Evolutionary conservation across 2,797 vertebrate genomes (phyloP).

Genomic region (Protosalanx chinensis): DNA sequence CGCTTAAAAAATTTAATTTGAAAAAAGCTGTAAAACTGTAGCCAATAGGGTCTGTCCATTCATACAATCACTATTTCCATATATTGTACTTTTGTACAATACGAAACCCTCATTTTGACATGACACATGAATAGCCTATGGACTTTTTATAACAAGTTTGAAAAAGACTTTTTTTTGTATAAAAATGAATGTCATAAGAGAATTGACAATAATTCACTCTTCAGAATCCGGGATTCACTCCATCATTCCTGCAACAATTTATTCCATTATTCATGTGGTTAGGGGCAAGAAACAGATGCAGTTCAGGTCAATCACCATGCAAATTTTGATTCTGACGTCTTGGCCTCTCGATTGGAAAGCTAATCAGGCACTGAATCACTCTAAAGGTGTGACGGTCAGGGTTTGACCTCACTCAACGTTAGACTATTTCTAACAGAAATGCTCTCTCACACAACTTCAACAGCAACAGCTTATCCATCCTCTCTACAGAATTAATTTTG

Average conservation of each 20-base stretch:
- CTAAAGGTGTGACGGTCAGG: slow-evolving; percentile 17
- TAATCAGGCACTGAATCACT: slow-evolving; percentile 23
- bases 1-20: not conserved
- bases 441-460: not conserved
- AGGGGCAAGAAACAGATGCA: slow-evolving; percentile 11
- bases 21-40: not conserved
- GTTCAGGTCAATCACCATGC: slow-evolving; percentile 17
- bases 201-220: no score
- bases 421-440: not conserved
- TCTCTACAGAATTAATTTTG: slow-evolving; percentile 31
- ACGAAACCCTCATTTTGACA: no score
- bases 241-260: not conserved
- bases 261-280: slow-evolving; percentile 10
- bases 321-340: slow-evolving; percentile 6
- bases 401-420: slow-evolving; percentile 36
- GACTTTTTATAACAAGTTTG: no score
- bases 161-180: no score
- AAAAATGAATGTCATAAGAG: no score
- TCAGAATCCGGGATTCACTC: no score
- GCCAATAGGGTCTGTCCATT: not conserved
- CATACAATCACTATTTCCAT: no score
- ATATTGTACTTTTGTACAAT: no score
- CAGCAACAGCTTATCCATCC: not conserved
- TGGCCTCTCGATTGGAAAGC: slow-evolving; percentile 6
- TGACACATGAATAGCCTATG: no score